Base-by-base conservation (phyloP, 2,888 invertebrate species). In the Drosophila kuntzei region DNA sequence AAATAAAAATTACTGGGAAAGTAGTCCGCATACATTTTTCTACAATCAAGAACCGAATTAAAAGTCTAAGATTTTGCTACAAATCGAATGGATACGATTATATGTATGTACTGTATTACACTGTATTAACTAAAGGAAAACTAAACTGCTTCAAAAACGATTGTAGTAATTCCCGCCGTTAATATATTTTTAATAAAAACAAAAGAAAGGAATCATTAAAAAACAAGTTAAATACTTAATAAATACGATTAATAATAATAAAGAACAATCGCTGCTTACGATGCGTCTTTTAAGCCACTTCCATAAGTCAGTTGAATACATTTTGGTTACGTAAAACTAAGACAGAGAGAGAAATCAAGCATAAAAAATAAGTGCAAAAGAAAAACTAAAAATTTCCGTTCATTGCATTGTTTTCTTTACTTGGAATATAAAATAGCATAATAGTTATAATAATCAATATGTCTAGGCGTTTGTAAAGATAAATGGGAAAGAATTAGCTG, bases 111-210 rank as follows among this genome's bases (percentile, higher is more conserved):
- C n/a, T n/a, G n/a, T n/a, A n/a, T 54, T 54, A 54, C 53, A 41
- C 29, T 41, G 41, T 77, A 72, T 79, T 69, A 74, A 71, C 60
- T 71, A 64, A 37, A 63, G 34, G 57, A 66, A 61, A 25, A 46
- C 55, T 41, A 58, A 62, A 58, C 41, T 54, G 53, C 53, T 54
- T 54, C 53, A 20, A 25, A 77, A 77, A 86, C 57, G 74, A 76
- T 84, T 86, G 79, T 87, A 89, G 89, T 88, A 89, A 80, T 87
- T 89, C 89, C 89, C 89, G 89, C 89, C 89, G 89, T 89, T 90
- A 71, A 77, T 77, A 88, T 84, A 81, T 84, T 61, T 81, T 84
- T 36, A 61, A 63, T 54, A 47, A 54, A 34, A 34, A 55, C 18
- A 16, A 53, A 29, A 37, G 44, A 20, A 59, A 32, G 12, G n/a